Percentiles rank a stretch among this genome's conserved stretches.
Evolutionary conservation across 2,797 vertebrate species (phyloP).

Genomic region (Graptemys geographica): DNA sequence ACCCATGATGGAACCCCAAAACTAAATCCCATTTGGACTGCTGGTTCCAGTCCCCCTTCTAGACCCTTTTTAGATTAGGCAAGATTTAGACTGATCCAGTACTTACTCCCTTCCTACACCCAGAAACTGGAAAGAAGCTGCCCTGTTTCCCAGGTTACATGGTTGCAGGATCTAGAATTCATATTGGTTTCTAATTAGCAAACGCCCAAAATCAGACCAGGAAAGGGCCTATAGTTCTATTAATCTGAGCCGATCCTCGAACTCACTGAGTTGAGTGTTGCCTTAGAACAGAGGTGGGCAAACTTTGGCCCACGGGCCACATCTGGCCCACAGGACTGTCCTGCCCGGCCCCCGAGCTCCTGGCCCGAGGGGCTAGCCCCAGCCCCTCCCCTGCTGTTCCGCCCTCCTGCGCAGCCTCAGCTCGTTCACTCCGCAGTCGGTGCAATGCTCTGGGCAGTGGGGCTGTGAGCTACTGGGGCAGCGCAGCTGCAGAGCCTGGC

Average conservation of each 20-base stretch:
- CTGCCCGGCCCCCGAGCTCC: too few relatives aligned
- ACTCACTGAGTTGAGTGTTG: background rate
- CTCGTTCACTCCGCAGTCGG: too few relatives aligned
- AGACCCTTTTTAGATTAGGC: background rate
- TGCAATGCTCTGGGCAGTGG: too few relatives aligned
- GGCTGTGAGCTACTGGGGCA: too few relatives aligned
- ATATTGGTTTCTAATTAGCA: background rate
- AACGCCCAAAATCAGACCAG: background rate
- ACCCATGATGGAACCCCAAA: background rate
- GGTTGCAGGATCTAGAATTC: background rate
- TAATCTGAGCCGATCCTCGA: background rate
- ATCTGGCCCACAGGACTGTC: too few relatives aligned
- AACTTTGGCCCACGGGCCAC: too few relatives aligned
- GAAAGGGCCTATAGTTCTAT: rapidly evolving
- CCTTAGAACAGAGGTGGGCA: background rate
- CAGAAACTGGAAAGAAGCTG: background rate
- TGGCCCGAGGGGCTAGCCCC: too few relatives aligned
- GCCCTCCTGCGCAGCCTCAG: too few relatives aligned
- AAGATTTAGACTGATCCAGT: background rate
- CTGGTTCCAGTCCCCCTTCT: background rate
- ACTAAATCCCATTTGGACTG: background rate
- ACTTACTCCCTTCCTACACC: rapidly evolving
- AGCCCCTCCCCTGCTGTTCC: rapidly evolving
- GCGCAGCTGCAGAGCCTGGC: too few relatives aligned
- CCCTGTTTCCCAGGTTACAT: background rate